Percentiles rank a stretch among this genome's conserved stretches.
Evolutionary conservation across 1,140 invertebrate species (phyloP).

Genomic region (Eufriesea mexicana): DNA sequence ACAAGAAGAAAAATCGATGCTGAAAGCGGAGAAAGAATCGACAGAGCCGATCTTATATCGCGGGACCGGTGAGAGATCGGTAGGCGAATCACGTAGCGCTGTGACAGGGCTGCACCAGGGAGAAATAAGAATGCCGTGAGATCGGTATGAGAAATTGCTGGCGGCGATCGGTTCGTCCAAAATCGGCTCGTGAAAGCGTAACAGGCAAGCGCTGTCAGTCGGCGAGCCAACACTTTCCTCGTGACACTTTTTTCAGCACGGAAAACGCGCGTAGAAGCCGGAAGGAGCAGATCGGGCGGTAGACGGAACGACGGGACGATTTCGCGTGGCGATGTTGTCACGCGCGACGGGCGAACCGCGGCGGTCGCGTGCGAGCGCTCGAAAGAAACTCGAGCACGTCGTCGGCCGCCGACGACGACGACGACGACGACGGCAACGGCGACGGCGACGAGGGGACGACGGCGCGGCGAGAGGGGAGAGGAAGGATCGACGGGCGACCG

Average conservation of each 20-base stretch:
- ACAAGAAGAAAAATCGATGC: too few species aligned
- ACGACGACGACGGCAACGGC: too few species aligned
- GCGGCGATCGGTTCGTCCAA: background rate
- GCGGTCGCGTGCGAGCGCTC: constrained; percentile 20
- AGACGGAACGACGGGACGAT: background rate
- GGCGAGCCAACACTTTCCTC: constrained; percentile 27
- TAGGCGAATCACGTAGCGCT: too few species aligned
- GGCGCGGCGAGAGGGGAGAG: too few species aligned
- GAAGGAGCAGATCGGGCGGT: background rate
- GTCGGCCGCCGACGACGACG: background rate
- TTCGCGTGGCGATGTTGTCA: constrained; percentile 18
- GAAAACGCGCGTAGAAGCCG: constrained; percentile 4
- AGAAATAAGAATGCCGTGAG: too few species aligned
- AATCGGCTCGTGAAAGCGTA: constrained; percentile 49
- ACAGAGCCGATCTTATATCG: too few species aligned
- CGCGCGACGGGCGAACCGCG: constrained; percentile 2
- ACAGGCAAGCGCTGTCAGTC: constrained; percentile 21
- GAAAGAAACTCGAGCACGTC: constrained; percentile 17
- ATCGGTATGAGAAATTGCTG: background rate
- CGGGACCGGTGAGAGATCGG: too few species aligned
- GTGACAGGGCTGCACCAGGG: too few species aligned
- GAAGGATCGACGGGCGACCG: constrained; percentile 21
- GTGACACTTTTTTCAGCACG: constrained; percentile 39
- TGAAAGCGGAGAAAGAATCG: too few species aligned
- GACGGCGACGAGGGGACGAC: too few species aligned